Conservation (phyloP, 2,888 invertebrate genomes). For the Nemotelus nigrinus region DNA sequence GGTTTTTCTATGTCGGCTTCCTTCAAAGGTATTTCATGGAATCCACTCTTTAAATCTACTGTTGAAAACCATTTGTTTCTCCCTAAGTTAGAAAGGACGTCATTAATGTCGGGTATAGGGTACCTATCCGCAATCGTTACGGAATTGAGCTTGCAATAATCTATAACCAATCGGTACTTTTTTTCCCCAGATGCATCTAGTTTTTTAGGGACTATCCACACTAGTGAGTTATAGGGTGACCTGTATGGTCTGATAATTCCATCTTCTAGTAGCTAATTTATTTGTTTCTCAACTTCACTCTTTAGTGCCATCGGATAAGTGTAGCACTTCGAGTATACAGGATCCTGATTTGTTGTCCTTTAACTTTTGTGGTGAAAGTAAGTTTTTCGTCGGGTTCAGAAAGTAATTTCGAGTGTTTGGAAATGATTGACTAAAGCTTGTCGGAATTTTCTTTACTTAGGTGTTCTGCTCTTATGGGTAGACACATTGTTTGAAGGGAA, state of each 20-base stretch:
- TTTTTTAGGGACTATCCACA: constrained; percentile 34
- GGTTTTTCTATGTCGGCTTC: constrained; percentile 27
- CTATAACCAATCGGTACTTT: constrained; percentile 29
- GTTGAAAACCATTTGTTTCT: constrained; percentile 4
- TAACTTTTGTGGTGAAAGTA: neutral
- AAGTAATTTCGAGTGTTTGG: neutral
- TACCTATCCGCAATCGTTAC: constrained; percentile 35
- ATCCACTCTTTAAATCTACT: constrained; percentile 18
- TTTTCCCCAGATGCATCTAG: constrained; percentile 31
- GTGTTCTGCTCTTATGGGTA: no score
- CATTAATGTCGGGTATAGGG: constrained; percentile 29
- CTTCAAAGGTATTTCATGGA: constrained; percentile 24
- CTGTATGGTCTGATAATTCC: constrained; percentile 25
- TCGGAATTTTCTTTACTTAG: no score
- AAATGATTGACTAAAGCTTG: no score
- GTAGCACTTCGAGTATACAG: constrained; percentile 22
- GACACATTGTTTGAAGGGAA: no score
- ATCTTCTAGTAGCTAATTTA: neutral
- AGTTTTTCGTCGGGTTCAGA: no score
- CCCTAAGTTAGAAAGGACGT: constrained; percentile 23
- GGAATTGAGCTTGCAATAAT: constrained; percentile 31
- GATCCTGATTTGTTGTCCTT: constrained; percentile 13
- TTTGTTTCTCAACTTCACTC: constrained; percentile 15
- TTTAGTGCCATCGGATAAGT: constrained; percentile 17
- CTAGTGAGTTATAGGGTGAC: constrained; percentile 16